Evolutionary conservation across 2,888 invertebrate genomes (phyloP).

Genomic region (Cenopis cana): DNA sequence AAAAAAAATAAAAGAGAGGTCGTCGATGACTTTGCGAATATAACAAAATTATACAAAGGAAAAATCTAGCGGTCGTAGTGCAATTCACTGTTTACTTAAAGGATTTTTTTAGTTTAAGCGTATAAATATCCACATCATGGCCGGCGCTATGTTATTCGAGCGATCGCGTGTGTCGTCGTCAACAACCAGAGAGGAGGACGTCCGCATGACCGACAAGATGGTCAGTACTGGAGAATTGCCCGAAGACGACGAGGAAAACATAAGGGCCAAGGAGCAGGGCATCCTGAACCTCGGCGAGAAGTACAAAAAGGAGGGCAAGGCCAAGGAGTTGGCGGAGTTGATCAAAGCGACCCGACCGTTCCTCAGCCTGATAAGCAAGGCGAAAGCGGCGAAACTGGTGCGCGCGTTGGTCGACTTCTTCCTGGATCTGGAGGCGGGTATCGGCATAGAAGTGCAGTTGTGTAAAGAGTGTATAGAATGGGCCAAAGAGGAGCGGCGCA

Average conservation of each 20-base stretch:
- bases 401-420: constrained; percentile 98
- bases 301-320: constrained; percentile 97
- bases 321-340: constrained; percentile 95
- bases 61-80: constrained; percentile 74
- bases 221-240: constrained; percentile 90
- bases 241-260: constrained; percentile 95
- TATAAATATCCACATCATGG: constrained; percentile 88
- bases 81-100: constrained; percentile 70
- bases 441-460: constrained; percentile 96
- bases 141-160: constrained; percentile 96
- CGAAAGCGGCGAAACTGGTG: constrained; percentile 99
- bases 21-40: constrained; percentile 85
- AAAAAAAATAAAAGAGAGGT: constrained; percentile 64
- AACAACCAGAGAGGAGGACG: constrained; percentile 90
- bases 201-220: constrained; percentile 90
- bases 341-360: constrained; percentile 98
- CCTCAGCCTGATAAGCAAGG: constrained; percentile 97
- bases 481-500: constrained; percentile 99
- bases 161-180: constrained; percentile 91
- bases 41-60: constrained; percentile 82
- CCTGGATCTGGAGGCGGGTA: constrained; percentile 97
- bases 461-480: constrained; percentile 99
- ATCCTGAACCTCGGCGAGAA: constrained; percentile 96
- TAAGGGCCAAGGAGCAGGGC: constrained; percentile 96
- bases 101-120: constrained; percentile 75